These are phyloP conservation scores for Calypte anna DNA, from an alignment of 2,113 vertebrate species.

Conservation along the genomic window DNA sequence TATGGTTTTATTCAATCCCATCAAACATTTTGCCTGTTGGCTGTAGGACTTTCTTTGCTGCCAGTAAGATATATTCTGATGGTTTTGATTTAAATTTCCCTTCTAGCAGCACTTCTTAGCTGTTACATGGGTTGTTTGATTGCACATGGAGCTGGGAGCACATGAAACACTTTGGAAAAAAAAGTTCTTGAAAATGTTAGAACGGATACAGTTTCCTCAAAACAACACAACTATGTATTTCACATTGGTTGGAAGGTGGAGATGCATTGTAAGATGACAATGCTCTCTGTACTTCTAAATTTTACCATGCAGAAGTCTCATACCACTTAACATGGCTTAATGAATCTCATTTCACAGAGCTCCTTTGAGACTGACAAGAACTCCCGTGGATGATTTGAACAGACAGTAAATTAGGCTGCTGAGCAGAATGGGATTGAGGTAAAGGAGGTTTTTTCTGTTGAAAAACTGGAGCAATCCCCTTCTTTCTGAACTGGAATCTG, in stretches of 20 bases:
- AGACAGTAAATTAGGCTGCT: not conserved
- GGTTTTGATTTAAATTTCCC: not conserved
- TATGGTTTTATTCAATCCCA: not conserved
- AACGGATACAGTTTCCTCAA: not conserved
- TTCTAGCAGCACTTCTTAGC: not conserved
- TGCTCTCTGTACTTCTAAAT: slow-evolving; percentile 12
- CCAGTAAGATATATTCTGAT: not conserved
- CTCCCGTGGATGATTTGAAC: not conserved
- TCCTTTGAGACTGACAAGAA: slow-evolving; percentile 31
- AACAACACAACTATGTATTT: not conserved
- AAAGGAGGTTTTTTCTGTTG: not conserved
- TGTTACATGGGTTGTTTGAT: not conserved
- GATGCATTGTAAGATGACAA: not conserved
- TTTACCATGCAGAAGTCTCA: not conserved
- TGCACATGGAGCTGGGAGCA: not conserved
- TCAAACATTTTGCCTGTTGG: not conserved
- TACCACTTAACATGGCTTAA: not conserved
- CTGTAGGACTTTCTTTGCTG: not conserved
- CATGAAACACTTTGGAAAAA: not conserved
- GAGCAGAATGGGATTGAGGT: not conserved
- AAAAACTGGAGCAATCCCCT: not conserved
- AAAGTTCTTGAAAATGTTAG: not conserved
- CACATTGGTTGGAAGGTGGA: not conserved
- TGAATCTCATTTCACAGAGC: slow-evolving; percentile 27
- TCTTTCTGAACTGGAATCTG: not conserved